Percentiles rank a stretch among this genome's conserved stretches.
These are phyloP conservation scores for Hartigia nigra DNA, from an alignment of 2,888 invertebrate genomes.

Conservation along the genomic window DNA sequence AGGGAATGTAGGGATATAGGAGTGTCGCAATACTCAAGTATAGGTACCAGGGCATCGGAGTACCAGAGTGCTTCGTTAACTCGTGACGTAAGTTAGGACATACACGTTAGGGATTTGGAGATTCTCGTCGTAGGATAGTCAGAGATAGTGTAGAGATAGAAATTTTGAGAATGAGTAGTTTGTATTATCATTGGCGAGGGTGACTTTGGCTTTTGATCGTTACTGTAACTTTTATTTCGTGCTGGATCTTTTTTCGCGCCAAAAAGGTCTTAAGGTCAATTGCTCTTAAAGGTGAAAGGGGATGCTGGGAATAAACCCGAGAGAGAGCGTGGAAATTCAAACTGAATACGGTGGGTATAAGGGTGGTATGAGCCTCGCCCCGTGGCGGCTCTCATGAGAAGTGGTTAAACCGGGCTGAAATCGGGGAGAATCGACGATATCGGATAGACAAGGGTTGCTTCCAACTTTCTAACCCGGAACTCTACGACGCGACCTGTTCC, in stretches of 20 bases:
- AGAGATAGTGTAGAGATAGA: background rate
- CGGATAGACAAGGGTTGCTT: background rate
- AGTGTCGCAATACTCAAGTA: background rate
- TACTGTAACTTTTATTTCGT: background rate
- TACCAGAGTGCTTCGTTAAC: conserved; percentile 41
- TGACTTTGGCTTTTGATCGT: background rate
- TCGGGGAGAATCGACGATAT: background rate
- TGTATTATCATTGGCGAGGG: background rate
- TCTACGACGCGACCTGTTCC: background rate
- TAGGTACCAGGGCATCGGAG: background rate
- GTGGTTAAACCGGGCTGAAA: background rate
- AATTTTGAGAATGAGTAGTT: background rate
- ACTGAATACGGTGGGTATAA: background rate
- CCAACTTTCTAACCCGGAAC: background rate
- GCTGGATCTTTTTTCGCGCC: background rate
- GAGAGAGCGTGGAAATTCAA: background rate
- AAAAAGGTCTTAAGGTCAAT: background rate
- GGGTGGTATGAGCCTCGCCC: background rate
- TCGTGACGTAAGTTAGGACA: conserved; percentile 33
- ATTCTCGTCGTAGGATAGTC: background rate
- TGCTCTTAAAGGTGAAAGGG: background rate
- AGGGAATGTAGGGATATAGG: background rate
- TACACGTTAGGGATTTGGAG: conserved; percentile 2
- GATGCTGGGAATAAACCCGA: background rate
- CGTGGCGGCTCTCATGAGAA: background rate